phyloP scores from a whole-genome alignment of 2,113 vertebrate species.

The Neogobius melanostomus region DNA sequence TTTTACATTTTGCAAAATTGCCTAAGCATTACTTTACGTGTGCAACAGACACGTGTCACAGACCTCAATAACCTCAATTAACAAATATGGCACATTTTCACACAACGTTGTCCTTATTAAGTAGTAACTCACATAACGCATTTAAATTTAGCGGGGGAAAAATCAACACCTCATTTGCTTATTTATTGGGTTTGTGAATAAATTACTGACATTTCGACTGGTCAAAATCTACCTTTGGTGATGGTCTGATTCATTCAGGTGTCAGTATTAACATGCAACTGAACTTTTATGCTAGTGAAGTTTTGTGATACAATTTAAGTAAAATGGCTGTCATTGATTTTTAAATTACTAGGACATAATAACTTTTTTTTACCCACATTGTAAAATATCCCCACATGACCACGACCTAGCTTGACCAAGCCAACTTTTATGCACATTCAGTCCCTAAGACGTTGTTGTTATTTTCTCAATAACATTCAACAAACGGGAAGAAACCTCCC shows the following conservation, averaged over 20 bases:
- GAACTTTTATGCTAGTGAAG: no score
- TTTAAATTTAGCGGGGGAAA: neutral
- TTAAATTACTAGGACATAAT: neutral
- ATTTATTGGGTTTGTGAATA: no score
- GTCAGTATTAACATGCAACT: no score
- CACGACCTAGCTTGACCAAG: neutral
- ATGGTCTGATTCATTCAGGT: no score
- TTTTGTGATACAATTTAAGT: no score
- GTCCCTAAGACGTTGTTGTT: neutral
- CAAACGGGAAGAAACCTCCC: no score
- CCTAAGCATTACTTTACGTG: slow-evolving; percentile 16
- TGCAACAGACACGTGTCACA: slow-evolving; percentile 17
- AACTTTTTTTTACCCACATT: neutral
- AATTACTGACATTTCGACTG: no score
- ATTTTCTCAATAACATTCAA: neutral
- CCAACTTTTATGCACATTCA: neutral
- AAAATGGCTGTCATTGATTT: neutral
- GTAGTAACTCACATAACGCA: neutral
- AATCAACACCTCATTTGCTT: no score
- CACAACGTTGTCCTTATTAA: neutral
- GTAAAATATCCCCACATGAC: neutral
- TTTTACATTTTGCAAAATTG: slow-evolving; percentile 9
- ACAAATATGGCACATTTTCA: neutral
- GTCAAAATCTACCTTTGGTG: no score
- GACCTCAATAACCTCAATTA: slow-evolving; percentile 16